Conservation (phyloP, 1,140 invertebrate species). For the Battus philenor region DNA sequence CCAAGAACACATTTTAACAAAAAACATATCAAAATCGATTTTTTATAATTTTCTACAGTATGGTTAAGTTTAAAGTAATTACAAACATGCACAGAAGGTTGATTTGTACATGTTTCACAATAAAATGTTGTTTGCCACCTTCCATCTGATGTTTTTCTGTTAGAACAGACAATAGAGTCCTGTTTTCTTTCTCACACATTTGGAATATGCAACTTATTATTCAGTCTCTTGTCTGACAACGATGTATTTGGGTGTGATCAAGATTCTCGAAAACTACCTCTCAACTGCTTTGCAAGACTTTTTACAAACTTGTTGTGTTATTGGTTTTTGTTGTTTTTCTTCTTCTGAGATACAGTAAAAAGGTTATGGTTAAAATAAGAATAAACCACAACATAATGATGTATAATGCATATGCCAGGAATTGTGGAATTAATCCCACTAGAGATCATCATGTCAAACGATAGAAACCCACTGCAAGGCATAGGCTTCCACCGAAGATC, state of each 20-base stretch:
- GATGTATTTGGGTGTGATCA: not conserved
- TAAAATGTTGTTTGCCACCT: not conserved
- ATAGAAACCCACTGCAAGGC: too few species aligned
- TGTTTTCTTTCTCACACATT: too few species aligned
- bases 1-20: not conserved
- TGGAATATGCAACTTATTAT: not conserved
- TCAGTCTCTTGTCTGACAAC: not conserved
- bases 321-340: not conserved
- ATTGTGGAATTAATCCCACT: too few species aligned
- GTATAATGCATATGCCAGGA: too few species aligned
- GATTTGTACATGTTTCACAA: not conserved
- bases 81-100: not conserved
- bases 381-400: too few species aligned
- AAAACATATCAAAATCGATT: not conserved
- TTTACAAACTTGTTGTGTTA: not conserved
- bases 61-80: not conserved
- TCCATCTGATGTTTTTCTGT: too few species aligned
- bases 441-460: too few species aligned
- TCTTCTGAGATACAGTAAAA: not conserved
- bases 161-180: too few species aligned
- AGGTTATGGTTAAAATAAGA: too few species aligned
- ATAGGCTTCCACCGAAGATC: too few species aligned
- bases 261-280: not conserved
- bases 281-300: not conserved
- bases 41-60: not conserved